These are phyloP conservation scores for Noctuana brunneofusca DNA, from an alignment of 2,888 invertebrate species.

Conservation along the genomic window DNA sequence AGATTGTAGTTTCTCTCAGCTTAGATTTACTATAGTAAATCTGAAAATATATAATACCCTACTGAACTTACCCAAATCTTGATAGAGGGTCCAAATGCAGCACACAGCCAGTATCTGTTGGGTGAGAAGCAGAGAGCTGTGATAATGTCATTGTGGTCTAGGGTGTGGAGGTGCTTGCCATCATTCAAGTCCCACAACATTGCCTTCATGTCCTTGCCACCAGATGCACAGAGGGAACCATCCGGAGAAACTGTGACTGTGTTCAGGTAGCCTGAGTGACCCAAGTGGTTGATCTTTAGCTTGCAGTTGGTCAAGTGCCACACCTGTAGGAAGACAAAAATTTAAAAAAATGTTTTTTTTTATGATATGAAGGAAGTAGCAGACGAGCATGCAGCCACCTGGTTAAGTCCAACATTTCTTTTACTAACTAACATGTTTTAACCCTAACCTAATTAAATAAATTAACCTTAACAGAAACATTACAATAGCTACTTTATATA, in stretches of 20 bases:
- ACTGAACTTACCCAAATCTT: slow-evolving; percentile 94
- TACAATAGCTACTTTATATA: too few species aligned
- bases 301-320: slow-evolving; percentile 99
- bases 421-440: too few species aligned
- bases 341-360: neutral
- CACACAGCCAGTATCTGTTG: slow-evolving; percentile 99
- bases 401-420: too few species aligned
- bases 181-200: slow-evolving; percentile 99
- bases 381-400: too few species aligned
- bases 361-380: too few species aligned
- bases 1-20: too few species aligned
- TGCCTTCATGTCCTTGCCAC: slow-evolving; percentile 99
- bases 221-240: slow-evolving; percentile 99
- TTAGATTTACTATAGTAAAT: too few species aligned
- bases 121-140: slow-evolving; percentile 99
- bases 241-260: slow-evolving; percentile 99
- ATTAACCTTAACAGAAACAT: too few species aligned
- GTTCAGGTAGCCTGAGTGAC: slow-evolving; percentile 98
- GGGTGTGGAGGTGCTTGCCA: slow-evolving; percentile 98
- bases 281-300: slow-evolving; percentile 98
- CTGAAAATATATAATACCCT: too few species aligned
- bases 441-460: too few species aligned
- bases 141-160: slow-evolving; percentile 99
- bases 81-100: slow-evolving; percentile 98
- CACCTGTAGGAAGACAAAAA: slow-evolving; percentile 82